Percentiles rank a stretch among this genome's conserved stretches.
Conservation (phyloP, 2,888 invertebrate species). For the Cephalotes varians region DNA sequence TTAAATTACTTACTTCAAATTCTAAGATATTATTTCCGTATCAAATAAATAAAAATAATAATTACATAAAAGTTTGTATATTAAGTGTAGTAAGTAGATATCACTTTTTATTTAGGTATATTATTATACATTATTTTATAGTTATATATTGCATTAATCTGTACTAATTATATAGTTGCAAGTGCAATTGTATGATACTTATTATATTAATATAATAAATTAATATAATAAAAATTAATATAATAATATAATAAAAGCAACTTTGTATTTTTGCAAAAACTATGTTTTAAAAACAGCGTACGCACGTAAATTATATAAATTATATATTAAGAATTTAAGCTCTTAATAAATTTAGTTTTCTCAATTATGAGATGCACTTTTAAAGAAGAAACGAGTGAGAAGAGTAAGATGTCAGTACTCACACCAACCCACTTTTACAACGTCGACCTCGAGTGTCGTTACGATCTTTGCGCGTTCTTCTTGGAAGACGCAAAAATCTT, state of each 20-base stretch:
- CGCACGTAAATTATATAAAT: no score
- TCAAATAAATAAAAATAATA: not conserved
- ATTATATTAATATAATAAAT: not conserved
- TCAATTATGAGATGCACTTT: conserved; percentile 25
- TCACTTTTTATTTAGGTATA: not conserved
- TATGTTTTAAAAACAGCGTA: not conserved
- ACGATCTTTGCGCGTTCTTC: conserved; percentile 1
- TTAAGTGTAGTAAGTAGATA: not conserved
- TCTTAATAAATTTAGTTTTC: conserved; percentile 20
- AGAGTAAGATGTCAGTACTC: not conserved
- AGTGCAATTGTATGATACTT: not conserved
- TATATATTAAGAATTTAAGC: not conserved
- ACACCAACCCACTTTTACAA: not conserved
- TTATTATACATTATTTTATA: not conserved
- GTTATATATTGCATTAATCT: not conserved
- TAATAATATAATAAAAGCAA: no score
- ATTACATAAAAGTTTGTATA: not conserved
- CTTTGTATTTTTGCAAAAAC: not conserved
- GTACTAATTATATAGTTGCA: not conserved
- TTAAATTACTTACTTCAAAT: not conserved
- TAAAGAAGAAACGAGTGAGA: conserved; percentile 13
- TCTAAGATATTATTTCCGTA: not conserved
- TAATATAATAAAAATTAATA: no score
- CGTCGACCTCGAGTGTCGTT: not conserved
- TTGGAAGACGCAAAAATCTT: conserved; percentile 24